Conservation (phyloP, 2,113 vertebrate genomes). For the Nesogale talazaci region DNA sequence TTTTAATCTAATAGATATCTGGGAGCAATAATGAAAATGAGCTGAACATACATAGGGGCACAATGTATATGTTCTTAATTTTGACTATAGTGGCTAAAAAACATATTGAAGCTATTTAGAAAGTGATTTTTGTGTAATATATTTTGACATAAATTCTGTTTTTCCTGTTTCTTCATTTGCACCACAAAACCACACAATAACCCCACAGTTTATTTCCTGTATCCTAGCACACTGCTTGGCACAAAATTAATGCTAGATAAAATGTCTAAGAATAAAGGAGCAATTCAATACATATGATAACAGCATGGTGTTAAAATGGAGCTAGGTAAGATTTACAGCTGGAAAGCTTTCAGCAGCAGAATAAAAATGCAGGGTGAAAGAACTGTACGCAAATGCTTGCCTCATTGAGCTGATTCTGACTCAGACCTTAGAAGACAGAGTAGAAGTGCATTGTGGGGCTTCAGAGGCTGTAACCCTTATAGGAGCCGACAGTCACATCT, state of each 20-base stretch:
- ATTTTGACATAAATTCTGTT: not conserved
- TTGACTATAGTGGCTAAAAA: not conserved
- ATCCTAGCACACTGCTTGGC: not conserved
- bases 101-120: not conserved
- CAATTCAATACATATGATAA: not conserved
- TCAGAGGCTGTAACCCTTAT: too few species aligned
- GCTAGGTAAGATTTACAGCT: constrained; percentile 28
- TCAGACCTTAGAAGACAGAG: too few species aligned
- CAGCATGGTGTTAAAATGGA: constrained; percentile 52
- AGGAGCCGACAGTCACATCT: too few species aligned
- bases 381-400: too few species aligned
- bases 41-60: not conserved
- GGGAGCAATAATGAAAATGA: not conserved
- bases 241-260: constrained; percentile 50
- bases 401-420: too few species aligned
- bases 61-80: not conserved
- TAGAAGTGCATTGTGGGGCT: too few species aligned
- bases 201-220: not conserved
- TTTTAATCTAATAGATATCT: constrained; percentile 12
- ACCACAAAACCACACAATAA: not conserved
- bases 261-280: not conserved
- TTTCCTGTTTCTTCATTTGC: constrained; percentile 26
- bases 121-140: not conserved
- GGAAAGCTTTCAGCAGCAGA: not conserved
- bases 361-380: constrained; percentile 28